Evolutionary conservation across 2,113 vertebrate genomes (phyloP).

Genomic region (Pluvianellus socialis): DNA sequence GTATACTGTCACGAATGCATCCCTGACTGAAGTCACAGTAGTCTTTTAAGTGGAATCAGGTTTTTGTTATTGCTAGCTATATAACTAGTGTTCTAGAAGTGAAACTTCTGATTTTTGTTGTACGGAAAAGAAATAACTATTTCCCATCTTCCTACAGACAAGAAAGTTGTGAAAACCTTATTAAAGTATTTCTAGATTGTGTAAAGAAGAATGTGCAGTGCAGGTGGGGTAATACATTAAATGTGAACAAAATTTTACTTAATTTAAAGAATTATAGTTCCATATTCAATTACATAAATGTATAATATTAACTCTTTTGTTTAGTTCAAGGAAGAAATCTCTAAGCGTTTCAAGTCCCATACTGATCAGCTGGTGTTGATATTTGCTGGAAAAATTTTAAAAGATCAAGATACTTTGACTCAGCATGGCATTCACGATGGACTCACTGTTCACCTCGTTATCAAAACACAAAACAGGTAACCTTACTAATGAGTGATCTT

Average conservation of each 20-base stretch:
- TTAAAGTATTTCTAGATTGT: background rate
- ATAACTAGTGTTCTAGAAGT: background rate
- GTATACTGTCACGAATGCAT: background rate
- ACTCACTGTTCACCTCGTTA: slow-evolving; percentile 85
- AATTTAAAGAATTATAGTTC: background rate
- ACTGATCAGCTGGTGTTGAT: slow-evolving; percentile 83
- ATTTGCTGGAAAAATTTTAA: slow-evolving; percentile 87
- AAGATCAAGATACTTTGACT: slow-evolving; percentile 83
- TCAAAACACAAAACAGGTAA: slow-evolving; percentile 86
- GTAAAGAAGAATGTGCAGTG: background rate
- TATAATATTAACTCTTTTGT: background rate
- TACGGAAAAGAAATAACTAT: background rate
- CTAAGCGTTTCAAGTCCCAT: slow-evolving; percentile 82
- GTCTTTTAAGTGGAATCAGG: background rate
- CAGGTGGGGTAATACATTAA: background rate
- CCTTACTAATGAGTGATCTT: background rate
- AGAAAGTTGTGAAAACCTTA: background rate
- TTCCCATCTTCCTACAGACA: background rate
- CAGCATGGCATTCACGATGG: slow-evolving; percentile 85
- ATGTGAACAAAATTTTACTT: background rate
- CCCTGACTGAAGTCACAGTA: background rate
- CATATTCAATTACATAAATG: background rate
- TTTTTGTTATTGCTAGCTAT: background rate
- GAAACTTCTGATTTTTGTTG: background rate
- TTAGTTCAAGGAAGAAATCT: slow-evolving; percentile 86